These are phyloP conservation scores for Orchesella flavescens DNA, from an alignment of 2,888 invertebrate species.

Conservation along the genomic window DNA sequence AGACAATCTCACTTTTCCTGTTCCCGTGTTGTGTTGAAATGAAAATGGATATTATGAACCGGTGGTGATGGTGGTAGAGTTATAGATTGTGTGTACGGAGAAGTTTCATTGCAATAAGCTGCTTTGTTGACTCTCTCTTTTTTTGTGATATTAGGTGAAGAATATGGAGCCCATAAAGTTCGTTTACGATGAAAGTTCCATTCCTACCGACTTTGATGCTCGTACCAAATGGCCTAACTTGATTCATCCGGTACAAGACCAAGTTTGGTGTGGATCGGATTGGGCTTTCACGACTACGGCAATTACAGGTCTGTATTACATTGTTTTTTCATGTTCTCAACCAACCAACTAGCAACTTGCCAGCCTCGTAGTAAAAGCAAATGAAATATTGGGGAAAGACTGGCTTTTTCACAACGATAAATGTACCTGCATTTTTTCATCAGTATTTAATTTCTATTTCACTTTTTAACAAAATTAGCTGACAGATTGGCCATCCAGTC, in stretches of 20 bases:
- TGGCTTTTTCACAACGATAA: too few relatives aligned
- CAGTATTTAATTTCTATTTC: background rate
- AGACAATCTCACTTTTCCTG: too few relatives aligned
- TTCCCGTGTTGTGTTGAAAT: too few relatives aligned
- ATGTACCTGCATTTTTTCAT: background rate
- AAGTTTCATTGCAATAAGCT: background rate
- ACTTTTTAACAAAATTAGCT: conserved; percentile 59
- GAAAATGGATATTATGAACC: too few relatives aligned
- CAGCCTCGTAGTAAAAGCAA: background rate
- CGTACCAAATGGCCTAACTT: conserved; percentile 83
- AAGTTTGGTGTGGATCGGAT: conserved; percentile 87
- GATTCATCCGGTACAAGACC: conserved; percentile 80
- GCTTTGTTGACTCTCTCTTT: conserved; percentile 17
- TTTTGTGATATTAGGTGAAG: conserved; percentile 65
- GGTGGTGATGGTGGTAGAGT: too few relatives aligned
- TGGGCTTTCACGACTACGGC: conserved; percentile 93
- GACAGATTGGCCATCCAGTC: conserved; percentile 87
- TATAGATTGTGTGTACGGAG: too few relatives aligned
- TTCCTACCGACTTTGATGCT: conserved; percentile 86
- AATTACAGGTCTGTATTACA: conserved; percentile 75
- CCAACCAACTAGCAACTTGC: too few relatives aligned
- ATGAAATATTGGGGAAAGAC: too few relatives aligned
- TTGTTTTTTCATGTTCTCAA: background rate
- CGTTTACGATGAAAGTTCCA: conserved; percentile 77
- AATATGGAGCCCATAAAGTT: conserved; percentile 73